Percentiles rank a stretch among this genome's conserved stretches.
phyloP scores from a whole-genome alignment of 2,797 vertebrate species.

The Varecia variegata region DNA sequence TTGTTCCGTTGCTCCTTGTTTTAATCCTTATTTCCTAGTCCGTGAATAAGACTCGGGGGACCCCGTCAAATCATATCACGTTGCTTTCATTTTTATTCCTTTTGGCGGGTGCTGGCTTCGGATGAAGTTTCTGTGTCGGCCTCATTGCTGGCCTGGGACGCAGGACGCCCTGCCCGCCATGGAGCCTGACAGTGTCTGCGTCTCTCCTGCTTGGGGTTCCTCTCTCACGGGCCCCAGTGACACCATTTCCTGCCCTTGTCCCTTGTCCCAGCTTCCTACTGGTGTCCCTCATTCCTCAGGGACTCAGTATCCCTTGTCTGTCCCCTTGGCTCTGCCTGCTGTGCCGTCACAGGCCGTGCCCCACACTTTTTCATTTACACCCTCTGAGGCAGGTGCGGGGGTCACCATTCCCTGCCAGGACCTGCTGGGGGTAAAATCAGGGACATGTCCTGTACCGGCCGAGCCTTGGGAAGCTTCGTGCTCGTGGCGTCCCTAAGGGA shows the following conservation, averaged over 20 bases:
- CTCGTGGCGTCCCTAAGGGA: not conserved
- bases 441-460: not conserved
- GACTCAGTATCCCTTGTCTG: not conserved
- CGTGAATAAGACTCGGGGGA: not conserved
- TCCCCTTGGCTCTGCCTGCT: not conserved
- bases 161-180: not conserved
- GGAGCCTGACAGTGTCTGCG: rapidly evolving
- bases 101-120: not conserved
- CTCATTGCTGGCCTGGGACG: no score
- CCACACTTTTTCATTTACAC: not conserved
- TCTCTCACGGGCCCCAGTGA: not conserved
- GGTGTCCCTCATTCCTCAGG: not conserved
- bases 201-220: not conserved
- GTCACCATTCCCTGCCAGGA: not conserved
- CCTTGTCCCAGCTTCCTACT: not conserved
- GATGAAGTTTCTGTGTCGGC: no score
- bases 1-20: not conserved
- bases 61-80: not conserved
- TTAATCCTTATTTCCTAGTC: not conserved
- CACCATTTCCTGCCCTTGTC: not conserved
- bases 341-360: rapidly evolving
- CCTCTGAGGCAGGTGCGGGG: no score
- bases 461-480: no score
- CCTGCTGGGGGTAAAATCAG: not conserved
- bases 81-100: not conserved